Evolutionary conservation across 2,797 vertebrate genomes (phyloP).

Genomic region (Mus caroli): DNA sequence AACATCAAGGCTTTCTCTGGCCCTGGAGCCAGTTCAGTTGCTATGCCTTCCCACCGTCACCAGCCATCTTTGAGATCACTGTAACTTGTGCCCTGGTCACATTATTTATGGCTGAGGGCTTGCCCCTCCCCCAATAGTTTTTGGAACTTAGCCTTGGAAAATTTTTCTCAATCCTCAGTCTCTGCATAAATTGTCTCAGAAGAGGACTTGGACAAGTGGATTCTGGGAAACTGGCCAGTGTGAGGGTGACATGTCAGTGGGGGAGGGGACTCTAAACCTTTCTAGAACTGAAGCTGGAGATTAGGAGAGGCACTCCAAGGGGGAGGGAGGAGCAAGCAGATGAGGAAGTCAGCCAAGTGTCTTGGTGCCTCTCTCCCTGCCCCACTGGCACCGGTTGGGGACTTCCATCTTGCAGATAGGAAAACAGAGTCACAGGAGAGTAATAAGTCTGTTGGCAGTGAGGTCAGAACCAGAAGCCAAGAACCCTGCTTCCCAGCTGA

Average conservation of each 20-base stretch:
- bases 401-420: background rate
- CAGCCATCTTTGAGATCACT: background rate
- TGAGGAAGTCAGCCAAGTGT: background rate
- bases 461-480: conserved; percentile 42
- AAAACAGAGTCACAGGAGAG: conserved; percentile 8
- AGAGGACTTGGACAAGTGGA: conserved; percentile 41
- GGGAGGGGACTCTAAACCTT: background rate
- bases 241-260: background rate
- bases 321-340: background rate
- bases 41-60: background rate
- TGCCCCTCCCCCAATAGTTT: background rate
- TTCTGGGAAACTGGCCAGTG: conserved; percentile 55
- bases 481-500: background rate
- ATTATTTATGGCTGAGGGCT: background rate
- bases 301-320: background rate
- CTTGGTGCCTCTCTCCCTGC: background rate
- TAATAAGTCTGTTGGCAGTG: background rate
- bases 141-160: background rate
- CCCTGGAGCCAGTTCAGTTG: background rate
- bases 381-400: background rate
- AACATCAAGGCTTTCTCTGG: background rate
- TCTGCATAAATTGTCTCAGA: conserved; percentile 44
- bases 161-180: background rate
- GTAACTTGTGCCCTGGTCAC: background rate
- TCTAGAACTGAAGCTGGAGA: conserved; percentile 15